phyloP scores from a whole-genome alignment of 2,113 vertebrate species.

The Proterorhinus semilunaris region DNA sequence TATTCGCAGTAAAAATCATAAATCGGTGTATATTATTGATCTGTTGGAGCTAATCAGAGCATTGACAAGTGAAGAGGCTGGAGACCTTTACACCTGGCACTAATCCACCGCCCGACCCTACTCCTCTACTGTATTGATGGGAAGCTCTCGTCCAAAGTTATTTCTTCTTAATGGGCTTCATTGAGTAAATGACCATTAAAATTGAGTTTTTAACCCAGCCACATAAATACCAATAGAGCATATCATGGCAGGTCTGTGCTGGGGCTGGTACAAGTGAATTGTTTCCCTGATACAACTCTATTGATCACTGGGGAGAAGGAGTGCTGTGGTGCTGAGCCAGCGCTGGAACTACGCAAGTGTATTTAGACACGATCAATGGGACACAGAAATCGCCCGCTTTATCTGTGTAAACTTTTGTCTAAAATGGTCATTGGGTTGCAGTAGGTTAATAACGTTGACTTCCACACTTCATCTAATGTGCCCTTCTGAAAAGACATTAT shows the following conservation, averaged over 20 bases:
- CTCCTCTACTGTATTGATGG: slow-evolving; percentile 43
- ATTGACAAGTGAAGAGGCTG: slow-evolving; percentile 32
- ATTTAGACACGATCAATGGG: slow-evolving; percentile 19
- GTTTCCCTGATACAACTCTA: slow-evolving; percentile 69
- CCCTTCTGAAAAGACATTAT: slow-evolving; percentile 37
- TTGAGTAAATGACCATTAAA: slow-evolving; percentile 74
- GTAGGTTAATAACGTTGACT: slow-evolving; percentile 20
- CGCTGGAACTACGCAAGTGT: slow-evolving; percentile 23
- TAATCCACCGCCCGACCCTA: slow-evolving; percentile 33
- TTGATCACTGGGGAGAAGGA: slow-evolving; percentile 72
- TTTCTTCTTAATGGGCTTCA: slow-evolving; percentile 71
- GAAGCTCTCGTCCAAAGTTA: slow-evolving; percentile 54
- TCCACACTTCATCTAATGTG: slow-evolving; percentile 36
- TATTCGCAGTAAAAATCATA: slow-evolving; percentile 3
- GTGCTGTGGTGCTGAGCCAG: slow-evolving; percentile 61
- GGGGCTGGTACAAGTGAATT: slow-evolving; percentile 62
- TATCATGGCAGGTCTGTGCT: slow-evolving; percentile 52
- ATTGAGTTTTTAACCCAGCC: slow-evolving; percentile 73
- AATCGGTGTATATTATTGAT: slow-evolving; percentile 25
- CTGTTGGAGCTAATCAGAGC: slow-evolving; percentile 38
- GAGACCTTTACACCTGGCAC: slow-evolving; percentile 23
- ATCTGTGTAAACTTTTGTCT: slow-evolving; percentile 1
- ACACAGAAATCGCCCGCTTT: slow-evolving; percentile 5
- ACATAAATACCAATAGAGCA: slow-evolving; percentile 73
- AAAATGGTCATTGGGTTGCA: not conserved